Percentiles rank a stretch among this genome's conserved stretches.
Conservation (phyloP, 2,113 vertebrate genomes). For the Crocuta crocuta region DNA sequence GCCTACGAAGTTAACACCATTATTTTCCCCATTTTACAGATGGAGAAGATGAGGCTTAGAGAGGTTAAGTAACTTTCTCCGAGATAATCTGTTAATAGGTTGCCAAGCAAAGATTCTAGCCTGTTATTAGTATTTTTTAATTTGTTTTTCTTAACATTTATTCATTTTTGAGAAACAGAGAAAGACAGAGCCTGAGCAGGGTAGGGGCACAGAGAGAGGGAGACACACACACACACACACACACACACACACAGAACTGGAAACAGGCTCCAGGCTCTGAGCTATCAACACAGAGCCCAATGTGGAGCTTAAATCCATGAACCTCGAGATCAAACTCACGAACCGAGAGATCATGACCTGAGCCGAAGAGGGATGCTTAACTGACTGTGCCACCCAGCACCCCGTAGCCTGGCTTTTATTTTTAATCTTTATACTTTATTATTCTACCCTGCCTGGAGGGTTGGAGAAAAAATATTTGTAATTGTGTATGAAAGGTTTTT, state of each 20-base stretch:
- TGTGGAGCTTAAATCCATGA: no score
- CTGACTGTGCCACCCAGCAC: no score
- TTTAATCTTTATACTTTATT: not conserved
- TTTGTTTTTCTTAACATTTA: not conserved
- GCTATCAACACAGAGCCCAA: no score
- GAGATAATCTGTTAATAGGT: not conserved
- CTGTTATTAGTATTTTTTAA: not conserved
- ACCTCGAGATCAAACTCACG: no score
- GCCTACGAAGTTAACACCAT: not conserved
- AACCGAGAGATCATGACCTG: no score
- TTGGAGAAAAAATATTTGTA: constrained; percentile 1
- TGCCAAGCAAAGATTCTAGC: not conserved
- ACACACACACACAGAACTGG: no score
- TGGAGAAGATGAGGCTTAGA: not conserved
- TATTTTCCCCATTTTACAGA: not conserved
- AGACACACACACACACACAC: no score
- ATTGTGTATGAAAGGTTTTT: not conserved
- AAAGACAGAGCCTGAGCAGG: no score
- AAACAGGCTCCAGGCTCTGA: no score
- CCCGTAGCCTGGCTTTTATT: not conserved
- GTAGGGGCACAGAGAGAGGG: no score
- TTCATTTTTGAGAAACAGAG: no score
- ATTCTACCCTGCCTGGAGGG: not conserved
- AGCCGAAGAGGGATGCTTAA: no score
- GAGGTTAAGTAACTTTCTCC: not conserved